Evolutionary conservation across 2,797 vertebrate species (phyloP).

Genomic region (Typhlichthys eigenmanni): DNA sequence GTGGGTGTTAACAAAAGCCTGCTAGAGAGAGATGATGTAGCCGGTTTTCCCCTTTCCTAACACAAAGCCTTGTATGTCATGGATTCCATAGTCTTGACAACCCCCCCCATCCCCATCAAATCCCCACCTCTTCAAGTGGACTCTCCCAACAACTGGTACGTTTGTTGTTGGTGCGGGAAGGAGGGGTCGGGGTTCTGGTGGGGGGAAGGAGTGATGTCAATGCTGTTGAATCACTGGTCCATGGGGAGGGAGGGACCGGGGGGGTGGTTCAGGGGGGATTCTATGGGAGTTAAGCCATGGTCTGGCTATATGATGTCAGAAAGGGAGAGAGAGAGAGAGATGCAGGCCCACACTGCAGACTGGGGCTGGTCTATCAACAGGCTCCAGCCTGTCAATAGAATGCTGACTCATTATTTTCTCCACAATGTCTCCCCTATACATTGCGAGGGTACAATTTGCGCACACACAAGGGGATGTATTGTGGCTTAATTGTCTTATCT

Average conservation of each 20-base stretch:
- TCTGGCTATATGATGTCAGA: conserved; percentile 71
- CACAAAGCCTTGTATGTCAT: conserved; percentile 69
- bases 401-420: conserved; percentile 48
- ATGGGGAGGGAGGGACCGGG: conserved; percentile 28
- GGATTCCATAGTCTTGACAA: conserved; percentile 71
- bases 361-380: conserved; percentile 27
- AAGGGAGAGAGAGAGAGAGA: conserved; percentile 11
- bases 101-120: conserved; percentile 29
- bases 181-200: conserved; percentile 28
- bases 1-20: conserved; percentile 51
- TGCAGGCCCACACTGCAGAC: conserved; percentile 30
- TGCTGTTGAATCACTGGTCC: conserved; percentile 54
- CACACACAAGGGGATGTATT: conserved; percentile 16
- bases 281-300: conserved; percentile 37
- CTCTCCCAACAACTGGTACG: conserved; percentile 74
- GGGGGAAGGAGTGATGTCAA: conserved; percentile 75
- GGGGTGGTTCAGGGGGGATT: conserved; percentile 37
- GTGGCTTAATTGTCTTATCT: conserved; percentile 16
- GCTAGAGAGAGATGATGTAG: conserved; percentile 59
- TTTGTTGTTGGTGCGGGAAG: conserved; percentile 72
- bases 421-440: conserved; percentile 33
- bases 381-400: conserved; percentile 39
- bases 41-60: conserved; percentile 74
- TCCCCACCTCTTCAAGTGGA: conserved; percentile 47
- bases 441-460: background rate